phyloP scores from a whole-genome alignment of 1,140 invertebrate genomes.

The Ephestia elutella region DNA sequence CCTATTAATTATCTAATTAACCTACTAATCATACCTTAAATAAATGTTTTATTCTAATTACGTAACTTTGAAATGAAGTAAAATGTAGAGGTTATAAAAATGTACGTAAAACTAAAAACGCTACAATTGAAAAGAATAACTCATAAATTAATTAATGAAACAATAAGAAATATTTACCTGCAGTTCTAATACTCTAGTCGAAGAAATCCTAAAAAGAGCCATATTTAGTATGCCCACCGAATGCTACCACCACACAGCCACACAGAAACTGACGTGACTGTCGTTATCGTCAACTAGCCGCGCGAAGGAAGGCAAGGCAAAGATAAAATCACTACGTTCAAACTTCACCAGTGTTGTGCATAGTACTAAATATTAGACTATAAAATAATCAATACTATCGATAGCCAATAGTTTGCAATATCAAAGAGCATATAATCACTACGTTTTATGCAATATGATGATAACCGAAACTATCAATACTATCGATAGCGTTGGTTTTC shows the following conservation, averaged over 20 bases:
- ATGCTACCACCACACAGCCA: too few species aligned
- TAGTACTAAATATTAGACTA: too few species aligned
- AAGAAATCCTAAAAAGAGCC: constrained; percentile 64
- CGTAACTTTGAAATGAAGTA: constrained; percentile 49
- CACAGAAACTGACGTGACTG: neutral
- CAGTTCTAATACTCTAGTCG: constrained; percentile 53
- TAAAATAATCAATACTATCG: too few species aligned
- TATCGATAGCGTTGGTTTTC: too few species aligned
- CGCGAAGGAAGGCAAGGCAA: too few species aligned
- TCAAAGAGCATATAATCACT: too few species aligned
- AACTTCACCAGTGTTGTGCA: too few species aligned
- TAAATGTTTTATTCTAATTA: constrained; percentile 42
- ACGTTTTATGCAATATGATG: too few species aligned
- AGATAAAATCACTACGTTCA: constrained; percentile 31
- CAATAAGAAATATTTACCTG: constrained; percentile 48
- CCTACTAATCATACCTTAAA: constrained; percentile 28
- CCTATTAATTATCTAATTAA: too few species aligned
- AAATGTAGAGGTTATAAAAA: constrained; percentile 58
- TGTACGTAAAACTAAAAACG: constrained; percentile 17
- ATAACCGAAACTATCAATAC: too few species aligned
- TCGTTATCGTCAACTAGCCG: constrained; percentile 41
- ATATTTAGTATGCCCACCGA: constrained; percentile 54
- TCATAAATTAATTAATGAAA: constrained; percentile 15
- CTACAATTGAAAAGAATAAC: constrained; percentile 9
- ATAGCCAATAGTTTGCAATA: too few species aligned